These are phyloP conservation scores for Drosophila fulvimacula DNA, from an alignment of 2,888 invertebrate genomes.

Conservation along the genomic window DNA sequence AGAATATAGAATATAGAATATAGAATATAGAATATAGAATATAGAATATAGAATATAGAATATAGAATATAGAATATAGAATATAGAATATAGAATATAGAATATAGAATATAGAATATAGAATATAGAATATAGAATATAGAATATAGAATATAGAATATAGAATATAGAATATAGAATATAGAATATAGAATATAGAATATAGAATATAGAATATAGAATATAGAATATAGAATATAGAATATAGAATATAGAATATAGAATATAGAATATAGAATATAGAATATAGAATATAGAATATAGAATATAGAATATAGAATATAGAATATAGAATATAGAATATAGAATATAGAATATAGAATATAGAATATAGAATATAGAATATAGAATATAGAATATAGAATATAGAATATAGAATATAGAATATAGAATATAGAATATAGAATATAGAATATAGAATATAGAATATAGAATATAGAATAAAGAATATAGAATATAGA, in stretches of 20 bases:
- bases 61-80: too few relatives aligned
- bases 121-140: too few relatives aligned
- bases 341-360: too few relatives aligned
- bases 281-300: background rate
- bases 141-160: conserved; percentile 6
- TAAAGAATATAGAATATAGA: too few relatives aligned
- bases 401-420: too few relatives aligned
- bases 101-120: too few relatives aligned
- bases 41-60: background rate
- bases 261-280: background rate
- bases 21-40: background rate
- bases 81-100: too few relatives aligned
- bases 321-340: background rate
- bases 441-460: too few relatives aligned
- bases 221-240: background rate
- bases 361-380: too few relatives aligned
- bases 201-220: background rate
- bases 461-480: too few relatives aligned
- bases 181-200: background rate
- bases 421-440: too few relatives aligned
- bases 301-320: conserved; percentile 1
- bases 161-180: background rate
- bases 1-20: conserved; percentile 3
- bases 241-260: background rate
- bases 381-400: too few relatives aligned